phyloP scores from a whole-genome alignment of 2,113 vertebrate species.

The Leiothrix lutea region DNA sequence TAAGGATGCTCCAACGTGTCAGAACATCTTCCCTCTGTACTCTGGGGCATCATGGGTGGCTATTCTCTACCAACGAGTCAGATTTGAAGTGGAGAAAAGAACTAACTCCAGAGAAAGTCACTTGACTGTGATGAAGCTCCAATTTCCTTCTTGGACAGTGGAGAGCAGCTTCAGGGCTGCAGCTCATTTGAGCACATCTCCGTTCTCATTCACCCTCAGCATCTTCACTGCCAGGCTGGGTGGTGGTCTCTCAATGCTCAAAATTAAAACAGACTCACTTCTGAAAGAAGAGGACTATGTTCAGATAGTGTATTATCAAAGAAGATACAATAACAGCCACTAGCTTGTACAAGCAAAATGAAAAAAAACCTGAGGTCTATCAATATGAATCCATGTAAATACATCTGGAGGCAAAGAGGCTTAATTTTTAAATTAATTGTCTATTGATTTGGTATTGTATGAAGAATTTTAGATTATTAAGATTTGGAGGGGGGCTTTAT shows the following conservation, averaged over 20 bases:
- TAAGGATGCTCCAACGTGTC: accelerated
- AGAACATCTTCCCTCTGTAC: not conserved
- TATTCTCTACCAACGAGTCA: accelerated
- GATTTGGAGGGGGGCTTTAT: not conserved
- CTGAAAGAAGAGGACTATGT: not conserved
- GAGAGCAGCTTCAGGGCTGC: not conserved
- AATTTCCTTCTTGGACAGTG: not conserved
- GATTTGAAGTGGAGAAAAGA: not conserved
- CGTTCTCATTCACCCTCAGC: accelerated
- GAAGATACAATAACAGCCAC: not conserved
- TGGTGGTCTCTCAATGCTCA: not conserved
- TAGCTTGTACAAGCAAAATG: not conserved
- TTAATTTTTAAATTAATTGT: not conserved
- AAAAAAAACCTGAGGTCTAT: not conserved
- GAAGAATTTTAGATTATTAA: not conserved
- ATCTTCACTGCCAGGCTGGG: not conserved
- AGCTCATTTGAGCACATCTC: not conserved
- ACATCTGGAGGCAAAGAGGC: not conserved
- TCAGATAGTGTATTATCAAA: not conserved
- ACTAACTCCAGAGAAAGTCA: not conserved
- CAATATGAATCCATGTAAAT: not conserved
- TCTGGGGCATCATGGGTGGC: not conserved
- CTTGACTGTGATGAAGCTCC: not conserved
- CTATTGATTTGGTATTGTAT: not conserved
- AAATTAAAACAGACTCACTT: not conserved